Conservation (phyloP, 2,797 vertebrate species). For the Sebastes dallii region DNA sequence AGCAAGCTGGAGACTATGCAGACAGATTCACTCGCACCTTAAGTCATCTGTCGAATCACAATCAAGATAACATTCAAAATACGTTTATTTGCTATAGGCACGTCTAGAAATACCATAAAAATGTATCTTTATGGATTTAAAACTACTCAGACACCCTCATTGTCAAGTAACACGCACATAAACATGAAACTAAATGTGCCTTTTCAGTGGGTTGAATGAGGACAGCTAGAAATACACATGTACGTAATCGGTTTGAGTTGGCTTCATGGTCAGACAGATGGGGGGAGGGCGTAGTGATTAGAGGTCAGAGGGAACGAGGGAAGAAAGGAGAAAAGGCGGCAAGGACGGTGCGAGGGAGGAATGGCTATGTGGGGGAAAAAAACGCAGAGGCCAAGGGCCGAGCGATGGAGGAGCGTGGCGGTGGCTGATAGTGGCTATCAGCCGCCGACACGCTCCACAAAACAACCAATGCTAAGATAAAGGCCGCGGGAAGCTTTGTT, state of each 20-base stretch:
- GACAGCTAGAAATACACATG: neutral
- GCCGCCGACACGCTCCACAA: slow-evolving; percentile 49
- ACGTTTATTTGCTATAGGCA: neutral
- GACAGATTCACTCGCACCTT: neutral
- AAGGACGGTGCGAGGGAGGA: slow-evolving; percentile 5
- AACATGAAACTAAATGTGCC: neutral
- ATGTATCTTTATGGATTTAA: neutral
- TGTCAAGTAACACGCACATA: neutral
- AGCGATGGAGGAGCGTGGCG: slow-evolving; percentile 38
- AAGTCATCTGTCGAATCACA: neutral
- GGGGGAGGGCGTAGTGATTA: slow-evolving; percentile 16
- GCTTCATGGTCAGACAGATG: slow-evolving; percentile 13
- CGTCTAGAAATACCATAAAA: neutral
- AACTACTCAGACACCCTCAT: neutral
- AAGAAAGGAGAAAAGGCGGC: neutral
- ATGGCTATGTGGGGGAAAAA: neutral
- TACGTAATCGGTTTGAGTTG: neutral
- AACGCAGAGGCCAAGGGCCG: neutral
- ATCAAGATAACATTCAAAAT: neutral
- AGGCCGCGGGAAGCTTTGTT: slow-evolving; percentile 60
- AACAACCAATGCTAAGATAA: slow-evolving; percentile 64
- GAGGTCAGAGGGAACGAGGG: slow-evolving; percentile 25
- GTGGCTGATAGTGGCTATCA: slow-evolving; percentile 72
- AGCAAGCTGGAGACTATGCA: neutral
- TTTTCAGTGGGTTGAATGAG: neutral